These are phyloP conservation scores for Halictus ligatus DNA, from an alignment of 2,888 invertebrate species.

Conservation along the genomic window DNA sequence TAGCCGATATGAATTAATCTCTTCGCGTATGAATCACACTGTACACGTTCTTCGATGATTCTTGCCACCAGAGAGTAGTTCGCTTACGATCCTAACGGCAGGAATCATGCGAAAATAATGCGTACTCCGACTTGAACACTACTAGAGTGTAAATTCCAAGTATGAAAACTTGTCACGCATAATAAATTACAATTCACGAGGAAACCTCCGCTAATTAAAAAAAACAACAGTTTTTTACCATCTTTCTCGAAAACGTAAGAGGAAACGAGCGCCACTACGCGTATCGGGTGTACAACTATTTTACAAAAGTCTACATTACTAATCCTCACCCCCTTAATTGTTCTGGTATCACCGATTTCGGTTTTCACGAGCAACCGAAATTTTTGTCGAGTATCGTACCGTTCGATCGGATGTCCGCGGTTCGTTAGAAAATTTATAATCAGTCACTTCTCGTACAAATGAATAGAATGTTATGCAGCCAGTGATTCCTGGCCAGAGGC, in stretches of 20 bases:
- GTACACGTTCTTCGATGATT: constrained; percentile 4
- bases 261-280: constrained; percentile 35
- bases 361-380: constrained; percentile 21
- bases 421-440: constrained; percentile 40
- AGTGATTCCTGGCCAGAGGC: constrained; percentile 53
- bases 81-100: neutral
- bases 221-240: constrained; percentile 21
- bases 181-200: constrained; percentile 65
- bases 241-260: constrained; percentile 36
- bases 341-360: constrained; percentile 30
- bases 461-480: constrained; percentile 36
- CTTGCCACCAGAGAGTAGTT: neutral
- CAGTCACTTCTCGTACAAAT: constrained; percentile 43
- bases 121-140: constrained; percentile 16
- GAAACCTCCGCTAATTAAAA: constrained; percentile 42
- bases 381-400: constrained; percentile 4
- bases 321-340: constrained; percentile 52
- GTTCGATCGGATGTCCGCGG: neutral
- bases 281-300: constrained; percentile 56
- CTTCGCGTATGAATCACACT: constrained; percentile 7
- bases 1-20: constrained; percentile 50
- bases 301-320: constrained; percentile 66
- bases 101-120: constrained; percentile 1
- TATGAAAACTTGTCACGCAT: constrained; percentile 55
- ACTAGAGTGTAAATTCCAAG: constrained; percentile 23